Evolutionary conservation across 2,888 invertebrate genomes (phyloP).

Genomic region (Leptinotarsa haldemani): DNA sequence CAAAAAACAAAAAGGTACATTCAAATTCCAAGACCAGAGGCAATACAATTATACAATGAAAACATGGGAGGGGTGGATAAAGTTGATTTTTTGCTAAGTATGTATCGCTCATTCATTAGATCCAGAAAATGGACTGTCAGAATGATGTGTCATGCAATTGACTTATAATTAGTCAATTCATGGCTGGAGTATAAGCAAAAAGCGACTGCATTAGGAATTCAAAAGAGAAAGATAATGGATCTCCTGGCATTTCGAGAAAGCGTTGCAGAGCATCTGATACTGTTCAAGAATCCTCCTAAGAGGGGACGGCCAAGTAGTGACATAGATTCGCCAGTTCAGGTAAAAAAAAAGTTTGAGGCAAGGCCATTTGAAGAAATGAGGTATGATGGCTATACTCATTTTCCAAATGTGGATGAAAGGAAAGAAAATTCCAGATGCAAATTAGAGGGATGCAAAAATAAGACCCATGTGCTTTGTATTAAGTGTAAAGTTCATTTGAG

Average conservation of each 20-base stretch:
- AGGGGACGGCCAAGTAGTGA: conserved; percentile 23
- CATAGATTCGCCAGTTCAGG: conserved; percentile 1
- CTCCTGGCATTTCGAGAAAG: conserved; percentile 7
- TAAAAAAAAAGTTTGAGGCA: conserved; percentile 21
- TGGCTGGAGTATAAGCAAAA: conserved; percentile 19
- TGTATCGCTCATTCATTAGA: conserved; percentile 15
- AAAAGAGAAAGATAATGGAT: conserved; percentile 22
- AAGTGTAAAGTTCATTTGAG: conserved; percentile 22
- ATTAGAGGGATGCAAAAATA: conserved; percentile 23
- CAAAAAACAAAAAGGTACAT: conserved; percentile 10
- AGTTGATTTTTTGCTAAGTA: conserved; percentile 3
- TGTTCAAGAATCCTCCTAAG: conserved; percentile 13
- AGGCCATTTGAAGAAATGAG: conserved; percentile 11
- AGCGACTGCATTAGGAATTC: conserved; percentile 8
- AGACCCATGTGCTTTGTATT: conserved; percentile 22
- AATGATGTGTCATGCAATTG: conserved; percentile 15
- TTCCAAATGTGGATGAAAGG: conserved; percentile 10
- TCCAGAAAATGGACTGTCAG: conserved; percentile 17
- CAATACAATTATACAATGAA: conserved; percentile 20
- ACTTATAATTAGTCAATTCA: conserved; percentile 22
- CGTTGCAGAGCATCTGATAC: conserved; percentile 20
- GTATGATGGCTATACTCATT: conserved; percentile 20
- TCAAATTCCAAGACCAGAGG: conserved; percentile 12
- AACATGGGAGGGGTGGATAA: conserved; percentile 13
- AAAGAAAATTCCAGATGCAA: conserved; percentile 25